Evolutionary conservation across 2,113 vertebrate species (phyloP), one percentile per base, ranked within the genome.

Genomic region (Rynchops niger): DNA sequence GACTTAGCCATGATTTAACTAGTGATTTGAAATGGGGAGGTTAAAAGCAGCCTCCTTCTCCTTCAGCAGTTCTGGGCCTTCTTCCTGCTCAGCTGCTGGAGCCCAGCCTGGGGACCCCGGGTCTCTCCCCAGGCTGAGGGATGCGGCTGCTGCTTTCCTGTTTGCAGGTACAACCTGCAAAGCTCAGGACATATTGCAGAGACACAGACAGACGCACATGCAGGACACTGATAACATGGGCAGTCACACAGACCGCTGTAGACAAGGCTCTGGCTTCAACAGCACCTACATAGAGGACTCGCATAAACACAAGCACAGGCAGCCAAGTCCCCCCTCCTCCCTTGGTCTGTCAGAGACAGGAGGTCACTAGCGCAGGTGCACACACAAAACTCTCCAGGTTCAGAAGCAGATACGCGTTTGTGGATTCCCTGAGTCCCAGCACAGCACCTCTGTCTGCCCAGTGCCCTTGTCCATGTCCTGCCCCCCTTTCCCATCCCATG

Each of bases 401-500:
- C 52, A 52, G 27, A 52, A 38, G 21, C 8, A 36, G 27, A 47
- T 15, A 15, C n/a, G 38, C 4, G 7, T 50, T 26, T 38, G 15
- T 45, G 34, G 30, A 30, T 71, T 47, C 17, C 15, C 38, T 23
- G 15, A 52, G 30, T 43, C 50, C 16, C 6, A 34, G 22, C 21
- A 43, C 0, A 1, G 18, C 29, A 45, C 11, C 15, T 66, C 27
- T 66, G 27, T 38, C 50, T 52, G 29, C 25, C 9, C 49, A 36
- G 27, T 1, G 2, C 16, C 34, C 26, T 22, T 72, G 42, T 7
- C 30, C 26, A 43, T 18, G 16, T 19, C 42, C 20, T 8, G 15
- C 56, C 11, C 36, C 10, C 22, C 11, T 36, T 19, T 25, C 22
- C 19, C 12, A 52, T 43, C 23, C 5, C 18, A 23, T 0, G 0